These are phyloP conservation scores for Tetranychus cinnabarinus DNA, from an alignment of 1,140 invertebrate species.

Conservation along the genomic window DNA sequence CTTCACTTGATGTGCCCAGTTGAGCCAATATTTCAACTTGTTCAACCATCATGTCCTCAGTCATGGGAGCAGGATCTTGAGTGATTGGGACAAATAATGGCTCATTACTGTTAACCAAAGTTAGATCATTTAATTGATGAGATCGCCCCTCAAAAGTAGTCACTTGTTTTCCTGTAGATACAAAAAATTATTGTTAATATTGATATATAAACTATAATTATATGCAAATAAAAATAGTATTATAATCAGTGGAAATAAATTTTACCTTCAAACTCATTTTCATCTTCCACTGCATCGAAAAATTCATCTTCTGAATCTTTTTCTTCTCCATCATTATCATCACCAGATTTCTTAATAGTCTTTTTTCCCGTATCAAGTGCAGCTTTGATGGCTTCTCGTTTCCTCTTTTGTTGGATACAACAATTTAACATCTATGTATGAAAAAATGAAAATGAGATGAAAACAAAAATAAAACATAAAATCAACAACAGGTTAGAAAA, in stretches of 20 bases:
- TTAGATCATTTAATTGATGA: constrained; percentile 36
- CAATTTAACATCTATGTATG: constrained; percentile 83
- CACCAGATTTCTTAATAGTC: background rate
- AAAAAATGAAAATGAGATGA: background rate
- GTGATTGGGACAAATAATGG: constrained; percentile 64
- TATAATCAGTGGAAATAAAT: constrained; percentile 9
- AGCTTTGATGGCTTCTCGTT: constrained; percentile 18
- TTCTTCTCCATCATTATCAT: background rate
- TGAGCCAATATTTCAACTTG: constrained; percentile 71
- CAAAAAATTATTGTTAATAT: too few relatives aligned
- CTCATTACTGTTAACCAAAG: constrained; percentile 24
- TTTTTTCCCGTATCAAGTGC: background rate
- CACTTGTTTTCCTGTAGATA: background rate
- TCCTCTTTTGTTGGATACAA: constrained; percentile 54
- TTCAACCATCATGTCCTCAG: constrained; percentile 83
- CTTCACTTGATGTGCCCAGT: constrained; percentile 56
- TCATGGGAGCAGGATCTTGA: constrained; percentile 78
- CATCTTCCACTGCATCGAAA: constrained; percentile 49
- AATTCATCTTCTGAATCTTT: constrained; percentile 40
- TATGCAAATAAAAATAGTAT: background rate
- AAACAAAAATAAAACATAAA: background rate
- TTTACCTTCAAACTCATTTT: constrained; percentile 16
- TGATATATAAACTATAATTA: too few relatives aligned
- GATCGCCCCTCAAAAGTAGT: constrained; percentile 34
- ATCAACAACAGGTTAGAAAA: background rate